Conservation (phyloP, 1,140 invertebrate species). For the Cherax destructor region DNA sequence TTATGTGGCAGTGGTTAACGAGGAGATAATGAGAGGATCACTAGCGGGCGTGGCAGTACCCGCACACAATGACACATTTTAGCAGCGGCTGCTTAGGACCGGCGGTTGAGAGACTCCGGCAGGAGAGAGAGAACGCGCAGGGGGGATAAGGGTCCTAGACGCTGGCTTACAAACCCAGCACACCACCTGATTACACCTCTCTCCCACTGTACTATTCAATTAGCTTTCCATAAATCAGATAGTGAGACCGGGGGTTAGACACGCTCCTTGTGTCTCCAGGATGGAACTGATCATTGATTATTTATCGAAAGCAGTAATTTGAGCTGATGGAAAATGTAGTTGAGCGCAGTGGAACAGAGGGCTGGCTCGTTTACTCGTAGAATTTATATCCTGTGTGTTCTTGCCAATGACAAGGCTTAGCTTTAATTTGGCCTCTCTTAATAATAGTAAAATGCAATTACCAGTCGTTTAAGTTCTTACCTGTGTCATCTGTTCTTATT, state of each 20-base stretch:
- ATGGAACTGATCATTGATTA: not conserved
- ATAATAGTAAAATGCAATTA: not conserved
- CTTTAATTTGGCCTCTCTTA: not conserved
- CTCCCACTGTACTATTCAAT: not conserved
- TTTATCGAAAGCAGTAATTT: not conserved
- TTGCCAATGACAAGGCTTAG: not conserved
- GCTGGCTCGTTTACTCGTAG: not conserved
- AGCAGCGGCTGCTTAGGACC: not conserved
- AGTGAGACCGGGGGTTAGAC: not conserved
- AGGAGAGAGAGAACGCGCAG: not conserved
- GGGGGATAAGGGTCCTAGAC: no score
- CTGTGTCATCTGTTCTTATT: not conserved
- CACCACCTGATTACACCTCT: not conserved
- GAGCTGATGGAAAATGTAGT: not conserved
- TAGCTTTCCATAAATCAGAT: not conserved
- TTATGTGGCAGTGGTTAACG: not conserved
- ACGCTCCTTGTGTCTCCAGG: not conserved
- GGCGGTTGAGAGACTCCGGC: not conserved
- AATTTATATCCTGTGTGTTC: not conserved
- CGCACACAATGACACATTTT: not conserved
- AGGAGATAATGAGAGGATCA: not conserved
- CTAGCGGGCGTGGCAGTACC: not conserved
- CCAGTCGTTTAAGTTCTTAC: not conserved
- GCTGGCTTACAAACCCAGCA: no score
- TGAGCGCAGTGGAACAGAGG: no score